Evolutionary conservation across 1,140 invertebrate genomes (phyloP), one percentile per base, ranked within the genome.

Genomic region (Bathynomus jamesi): DNA sequence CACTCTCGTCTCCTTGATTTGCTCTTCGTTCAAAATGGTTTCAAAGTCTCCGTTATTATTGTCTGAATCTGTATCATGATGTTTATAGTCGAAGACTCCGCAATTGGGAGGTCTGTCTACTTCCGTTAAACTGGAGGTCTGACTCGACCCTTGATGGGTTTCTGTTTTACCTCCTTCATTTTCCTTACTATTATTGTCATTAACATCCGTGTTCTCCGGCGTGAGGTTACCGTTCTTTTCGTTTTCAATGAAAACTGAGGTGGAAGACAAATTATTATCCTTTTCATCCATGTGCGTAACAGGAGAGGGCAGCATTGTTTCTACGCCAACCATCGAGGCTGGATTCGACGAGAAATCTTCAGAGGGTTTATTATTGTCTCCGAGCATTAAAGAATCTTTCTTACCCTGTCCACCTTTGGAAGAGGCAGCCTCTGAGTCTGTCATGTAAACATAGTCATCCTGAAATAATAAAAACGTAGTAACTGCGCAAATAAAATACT

Each of bases 51-150:
- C 40, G 21, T 53, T 53, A 17, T 53, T 53, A 5, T 80, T 79
- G 78, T 92, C 91, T 0, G 90, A 90, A 81, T 93, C 91, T 2
- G 91, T 93, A 79, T 94, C 91, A 79, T 87, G 84, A 81, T 93
- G 91, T 81, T 88, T 90, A 81, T 91, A 92, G 81, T 93, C 92
- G 80, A 90, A 92, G 66, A 88, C 91, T 71, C 87, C 91, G 78
- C 87, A 88, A 79, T 93, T 91, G 78, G 89, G 90, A 13, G 89
- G 90, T 79, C 21, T 53, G 40, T 11, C 21, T 53, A 5, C 21
- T 3, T 53, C 40, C 2, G 40, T 21, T 17, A 5, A 21, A 17
- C 21, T 53, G 1, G 40, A 53, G 21, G 40, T 53, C 2, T 3
- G 2, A 53, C 2, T 53, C 13, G 40, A 53, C 11, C 21, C 21